Evolutionary conservation across 1,140 invertebrate species (phyloP), one percentile per base, ranked within the genome.

Genomic region (Aporrectodea caliginosa): DNA sequence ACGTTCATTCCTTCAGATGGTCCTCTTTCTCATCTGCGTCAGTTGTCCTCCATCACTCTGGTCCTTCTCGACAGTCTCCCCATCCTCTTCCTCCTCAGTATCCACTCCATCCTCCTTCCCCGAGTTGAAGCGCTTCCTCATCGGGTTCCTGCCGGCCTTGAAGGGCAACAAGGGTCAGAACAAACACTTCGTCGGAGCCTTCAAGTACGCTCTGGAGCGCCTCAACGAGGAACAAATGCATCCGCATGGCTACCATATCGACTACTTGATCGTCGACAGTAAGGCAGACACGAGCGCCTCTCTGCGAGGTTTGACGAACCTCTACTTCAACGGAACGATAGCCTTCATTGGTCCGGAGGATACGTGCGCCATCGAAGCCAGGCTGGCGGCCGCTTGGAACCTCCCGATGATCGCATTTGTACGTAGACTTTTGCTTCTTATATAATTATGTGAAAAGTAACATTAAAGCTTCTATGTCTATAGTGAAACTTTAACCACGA

Each of bases 301-400:
- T 58, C 35, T 76, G 75, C 33, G 75, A 12, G 43, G 75, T 29
- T 29, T 76, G 75, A 76, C 75, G 14, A 35, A 76, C 12, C 29
- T 76, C 14, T 76, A 76, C 43, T 35, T 22, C 34, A 76, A 58
- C 32, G 69, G 69, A 12, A 35, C 35, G 27, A 31, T 58, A 16
- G 77, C 77, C 16, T 78, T 78, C 77, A 78, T 78, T 29, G 77
- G 77, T 22, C 77, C 77, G 22, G 77, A 78, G 33, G 77, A 70
- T 29, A 78, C 30, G 1, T 78, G 77, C 35, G 29, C 58, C 29
- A 34, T 70, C 1, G 77, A 78, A 32, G 77, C 77, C n/a, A 69
- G 69, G 69, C 33, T 78, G 69, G 77, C 77, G 22, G 31, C 58
- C 27, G 69, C 77, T 14, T 78, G 58, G 68, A 78, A 78, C 27